Base-by-base conservation (phyloP, 2,888 invertebrate species). In the Germaria angustata region DNA sequence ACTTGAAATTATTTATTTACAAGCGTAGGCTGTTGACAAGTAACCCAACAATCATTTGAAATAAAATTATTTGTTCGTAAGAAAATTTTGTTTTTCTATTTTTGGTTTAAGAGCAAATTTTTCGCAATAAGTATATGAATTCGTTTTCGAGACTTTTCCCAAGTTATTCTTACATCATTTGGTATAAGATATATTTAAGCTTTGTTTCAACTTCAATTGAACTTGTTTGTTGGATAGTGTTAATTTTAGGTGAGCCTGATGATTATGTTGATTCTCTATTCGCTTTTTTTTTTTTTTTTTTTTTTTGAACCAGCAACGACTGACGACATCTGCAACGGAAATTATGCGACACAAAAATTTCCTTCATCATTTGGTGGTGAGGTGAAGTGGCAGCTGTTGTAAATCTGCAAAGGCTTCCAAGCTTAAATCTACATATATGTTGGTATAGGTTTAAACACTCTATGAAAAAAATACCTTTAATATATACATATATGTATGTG, bases 321-420 rank as follows among this genome's bases (percentile, higher is more conserved):
- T 46, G 61, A 77, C 46, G 41, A 69, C 81, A 82, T 78, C 79
- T 82, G 82, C 78, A 78, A 36, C 75, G 81, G 73, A 82, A 75
- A 82, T 82, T 78, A 78, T 75, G 81, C 55, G 79, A 75, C 75
- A 79, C 75, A 75, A 53, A 81, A 75, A 75, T 75, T 79, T 82
- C 68, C 82, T 79, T 66, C 71, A 79, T 75, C 73, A 78, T 78
- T 78, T 57, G 68, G 63, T 78, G 68, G 68, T 39, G n/a, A 51
- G 22, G 4, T 39, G 24, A n/a, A 32, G 49, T 51, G 17, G 65
- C 34, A 51, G 34, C 13, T 28, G 34, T 28, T 51, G 9, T 22
- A 66, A 34, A 24, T n/a, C 22, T 44, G 20, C 36, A 68, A 55
- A 68, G 17, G 20, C 59, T 61, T 5, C 28, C 28, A 28, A 5